phyloP scores from a whole-genome alignment of 2,797 vertebrate genomes.

The Heteromormyrus szaboi region DNA sequence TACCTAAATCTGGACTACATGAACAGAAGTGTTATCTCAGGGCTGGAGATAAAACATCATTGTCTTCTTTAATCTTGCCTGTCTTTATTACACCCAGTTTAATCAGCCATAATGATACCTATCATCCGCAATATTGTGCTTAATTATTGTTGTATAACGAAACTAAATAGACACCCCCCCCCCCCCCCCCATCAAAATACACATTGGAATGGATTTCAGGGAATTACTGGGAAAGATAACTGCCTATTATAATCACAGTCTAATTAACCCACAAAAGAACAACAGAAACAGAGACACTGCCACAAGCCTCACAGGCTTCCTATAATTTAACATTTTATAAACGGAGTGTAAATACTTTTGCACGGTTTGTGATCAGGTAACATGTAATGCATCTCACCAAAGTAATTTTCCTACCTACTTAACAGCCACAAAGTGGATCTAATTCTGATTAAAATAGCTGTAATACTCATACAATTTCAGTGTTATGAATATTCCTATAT shows the following conservation, averaged over 20 bases:
- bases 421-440: background rate
- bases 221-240: background rate
- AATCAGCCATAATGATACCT: background rate
- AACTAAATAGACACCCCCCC: background rate
- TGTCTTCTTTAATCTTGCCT: background rate
- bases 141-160: background rate
- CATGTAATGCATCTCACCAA: background rate
- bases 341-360: background rate
- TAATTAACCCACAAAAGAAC: background rate
- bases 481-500: background rate
- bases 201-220: background rate
- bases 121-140: background rate
- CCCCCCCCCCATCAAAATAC: background rate
- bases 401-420: background rate
- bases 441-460: background rate
- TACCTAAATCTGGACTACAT: background rate
- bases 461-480: background rate
- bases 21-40: background rate
- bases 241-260: background rate
- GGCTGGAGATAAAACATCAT: background rate
- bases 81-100: background rate
- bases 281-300: background rate
- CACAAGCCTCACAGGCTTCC: background rate
- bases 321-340: constrained; percentile 3
- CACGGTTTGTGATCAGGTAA: background rate